These are phyloP conservation scores for Varecia variegata DNA, from an alignment of 2,797 vertebrate species.

Conservation along the genomic window DNA sequence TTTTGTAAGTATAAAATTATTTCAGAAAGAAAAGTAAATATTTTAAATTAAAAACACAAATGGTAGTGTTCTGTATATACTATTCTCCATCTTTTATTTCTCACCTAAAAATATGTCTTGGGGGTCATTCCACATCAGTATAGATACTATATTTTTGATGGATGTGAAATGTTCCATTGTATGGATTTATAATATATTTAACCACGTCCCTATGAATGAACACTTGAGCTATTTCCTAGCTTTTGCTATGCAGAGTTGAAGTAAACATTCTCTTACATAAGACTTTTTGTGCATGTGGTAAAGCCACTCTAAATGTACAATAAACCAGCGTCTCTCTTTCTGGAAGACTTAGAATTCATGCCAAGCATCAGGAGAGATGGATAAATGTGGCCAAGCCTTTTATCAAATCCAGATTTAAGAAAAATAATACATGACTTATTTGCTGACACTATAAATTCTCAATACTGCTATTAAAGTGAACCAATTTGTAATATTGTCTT, in stretches of 20 bases:
- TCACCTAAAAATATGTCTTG: not conserved
- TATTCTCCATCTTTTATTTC: not conserved
- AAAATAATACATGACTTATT: not conserved
- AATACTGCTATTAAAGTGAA: not conserved
- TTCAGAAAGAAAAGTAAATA: conserved; percentile 1
- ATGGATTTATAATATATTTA: not conserved
- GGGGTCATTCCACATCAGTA: not conserved
- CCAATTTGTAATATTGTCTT: not conserved
- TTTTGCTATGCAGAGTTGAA: not conserved
- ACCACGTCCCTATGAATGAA: not conserved
- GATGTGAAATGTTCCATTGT: not conserved
- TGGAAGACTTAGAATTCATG: not conserved
- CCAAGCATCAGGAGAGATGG: not conserved
- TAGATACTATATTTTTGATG: not conserved
- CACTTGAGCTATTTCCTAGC: not conserved
- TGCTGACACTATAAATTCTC: not conserved
- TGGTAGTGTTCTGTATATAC: not conserved
- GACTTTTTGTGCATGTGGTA: not conserved
- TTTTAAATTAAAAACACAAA: not conserved
- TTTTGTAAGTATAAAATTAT: not conserved
- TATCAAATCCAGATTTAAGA: not conserved
- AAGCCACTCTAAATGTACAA: not conserved
- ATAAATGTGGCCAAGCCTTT: not conserved
- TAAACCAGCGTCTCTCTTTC: not conserved
- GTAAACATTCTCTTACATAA: not conserved